Evolutionary conservation across 1,140 invertebrate genomes (phyloP), one percentile per base, ranked within the genome.

Genomic region (Saccostrea echinata): DNA sequence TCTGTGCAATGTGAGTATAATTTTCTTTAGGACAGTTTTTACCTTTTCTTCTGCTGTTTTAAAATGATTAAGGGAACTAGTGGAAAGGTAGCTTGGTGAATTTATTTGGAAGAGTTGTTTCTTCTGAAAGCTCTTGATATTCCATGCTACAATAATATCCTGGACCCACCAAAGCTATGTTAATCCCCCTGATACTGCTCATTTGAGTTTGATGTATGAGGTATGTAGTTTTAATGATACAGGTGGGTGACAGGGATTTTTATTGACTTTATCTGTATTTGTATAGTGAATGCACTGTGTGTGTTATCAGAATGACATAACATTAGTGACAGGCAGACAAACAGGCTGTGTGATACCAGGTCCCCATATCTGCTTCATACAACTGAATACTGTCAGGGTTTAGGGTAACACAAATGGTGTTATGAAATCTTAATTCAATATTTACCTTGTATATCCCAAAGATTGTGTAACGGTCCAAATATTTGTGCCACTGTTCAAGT

Each of bases 391-490:
- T 76, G 68, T 76, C 13, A 76, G 68, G 33, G 24, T 76, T 71
- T 76, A 76, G 27, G 3, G 68, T 76, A 76, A 76, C 68, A 12
- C 68, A 76, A 76, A 76, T 76, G 27, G 68, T 76, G 68, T 76
- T 76, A 76, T 76, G 68, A 76, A 76, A 76, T 33, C 68, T 33
- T 76, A 76, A 76, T 76, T 76, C 68, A 76, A 33, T 76, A 76
- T 76, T 76, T 76, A 76, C 68, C 27, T 30, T 8, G 68, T 76
- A 76, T 76, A 27, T 76, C 30, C 68, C 68, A 76, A 76, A 76
- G 68, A 76, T 76, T 76, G 68, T 76, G 27, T 76, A 76, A 76
- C 27, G 16, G 24, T 33, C 68, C 27, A 76, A 76, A 76, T 76
- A 76, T 76, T 76, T 76, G 68, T 16, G 68, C 68, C 68, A 76